Evolutionary conservation across 1,140 invertebrate species (phyloP), one percentile per base, ranked within the genome.

Genomic region (Trichogramma pretiosum): DNA sequence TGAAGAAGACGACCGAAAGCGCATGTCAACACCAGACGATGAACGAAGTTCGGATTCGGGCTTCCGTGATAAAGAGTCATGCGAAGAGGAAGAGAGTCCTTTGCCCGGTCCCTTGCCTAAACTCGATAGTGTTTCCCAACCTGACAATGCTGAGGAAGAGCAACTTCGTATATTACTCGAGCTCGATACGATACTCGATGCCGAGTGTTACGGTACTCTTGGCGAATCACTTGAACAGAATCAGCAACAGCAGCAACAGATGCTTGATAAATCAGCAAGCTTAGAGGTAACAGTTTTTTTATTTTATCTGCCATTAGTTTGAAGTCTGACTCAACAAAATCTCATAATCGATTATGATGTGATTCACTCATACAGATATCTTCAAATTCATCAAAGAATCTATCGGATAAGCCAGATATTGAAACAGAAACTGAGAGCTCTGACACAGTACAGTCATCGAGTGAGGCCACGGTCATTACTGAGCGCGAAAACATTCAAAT

Each of bases 1-100:
- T 10, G 69, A 72, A 5, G 72, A 74, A 45, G 70, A 74, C 17
- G 70, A 70, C 10, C 58, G 65, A 13, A 74, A 74, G 42, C 57
- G 62, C n/a, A 53, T 72, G 5, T 67, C 68, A 7, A 76, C 74
- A 0, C 74, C 74, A 1, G 74, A 76, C 42, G 74, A 76, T 22
- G 74, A 76, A 42, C 59, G 73, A 30, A 76, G 74, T 46, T 74
- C 73, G 5, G 74, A 76, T 46, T 75, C 74, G 8, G 74, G 74
- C 45, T 76, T 75, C 35, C 59, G 74, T 11, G 74, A 76, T 34
- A 76, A 76, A 51, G 74, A 74, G 46, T 74, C 69, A 5, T 74
- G 69, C 46, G 73, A 74, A 52, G 73, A 74, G 23, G 74, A 75
- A 26, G 73, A 75, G 32, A 72, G 62, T 44, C 56, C 63, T 11